Conservation (phyloP, 2,888 invertebrate species). For the Magallana nippona region DNA sequence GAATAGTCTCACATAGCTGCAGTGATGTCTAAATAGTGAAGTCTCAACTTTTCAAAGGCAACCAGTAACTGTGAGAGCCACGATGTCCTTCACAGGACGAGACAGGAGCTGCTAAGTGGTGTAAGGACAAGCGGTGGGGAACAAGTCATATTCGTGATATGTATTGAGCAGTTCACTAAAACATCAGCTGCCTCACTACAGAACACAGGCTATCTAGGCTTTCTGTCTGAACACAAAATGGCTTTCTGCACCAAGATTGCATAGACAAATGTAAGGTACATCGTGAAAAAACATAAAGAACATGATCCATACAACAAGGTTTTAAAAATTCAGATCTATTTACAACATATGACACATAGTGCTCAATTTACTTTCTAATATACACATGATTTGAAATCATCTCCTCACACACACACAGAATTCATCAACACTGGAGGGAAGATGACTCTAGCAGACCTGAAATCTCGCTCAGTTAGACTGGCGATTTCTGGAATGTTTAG, state of each 20-base stretch:
- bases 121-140: too few relatives aligned
- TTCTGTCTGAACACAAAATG: conserved; percentile 13
- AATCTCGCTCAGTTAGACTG: not conserved
- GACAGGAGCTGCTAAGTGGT: too few relatives aligned
- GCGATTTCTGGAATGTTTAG: not conserved
- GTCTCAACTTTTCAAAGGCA: too few relatives aligned
- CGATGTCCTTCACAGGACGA: too few relatives aligned
- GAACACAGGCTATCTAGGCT: not conserved
- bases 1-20: too few relatives aligned
- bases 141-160: not conserved
- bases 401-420: not conserved
- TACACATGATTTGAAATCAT: too few relatives aligned
- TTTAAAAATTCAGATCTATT: not conserved
- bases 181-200: not conserved
- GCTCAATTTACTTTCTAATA: not conserved
- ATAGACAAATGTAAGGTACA: not conserved
- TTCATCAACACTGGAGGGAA: not conserved
- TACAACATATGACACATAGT: not conserved
- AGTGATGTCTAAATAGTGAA: too few relatives aligned
- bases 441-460: not conserved
- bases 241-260: not conserved
- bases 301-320: not conserved
- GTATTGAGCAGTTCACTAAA: not conserved
- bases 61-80: too few relatives aligned
- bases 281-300: not conserved